These are phyloP conservation scores for Danio choprae DNA, from an alignment of 2,797 vertebrate species.

Conservation along the genomic window DNA sequence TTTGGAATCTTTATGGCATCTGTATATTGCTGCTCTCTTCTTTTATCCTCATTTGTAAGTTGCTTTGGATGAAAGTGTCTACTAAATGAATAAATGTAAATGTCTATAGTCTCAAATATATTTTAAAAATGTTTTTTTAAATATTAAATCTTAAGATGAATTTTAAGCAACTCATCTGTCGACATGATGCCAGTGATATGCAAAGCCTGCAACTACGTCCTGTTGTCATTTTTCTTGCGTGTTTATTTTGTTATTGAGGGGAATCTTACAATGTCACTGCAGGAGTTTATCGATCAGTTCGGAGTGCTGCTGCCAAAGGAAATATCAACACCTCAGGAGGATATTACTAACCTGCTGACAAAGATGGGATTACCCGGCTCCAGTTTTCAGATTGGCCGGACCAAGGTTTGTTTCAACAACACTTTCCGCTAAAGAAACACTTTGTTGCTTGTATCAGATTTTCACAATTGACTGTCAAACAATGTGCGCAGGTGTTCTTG, in stretches of 20 bases:
- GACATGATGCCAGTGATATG: no score
- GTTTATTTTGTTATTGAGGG: background rate
- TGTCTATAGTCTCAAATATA: no score
- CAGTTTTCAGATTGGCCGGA: constrained; percentile 91
- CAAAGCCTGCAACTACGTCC: no score
- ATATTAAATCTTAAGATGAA: no score
- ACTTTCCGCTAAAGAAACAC: background rate
- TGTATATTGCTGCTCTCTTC: no score
- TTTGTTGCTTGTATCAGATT: background rate
- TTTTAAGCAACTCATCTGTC: no score
- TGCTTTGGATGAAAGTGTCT: no score
- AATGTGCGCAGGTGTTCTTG: constrained; percentile 86
- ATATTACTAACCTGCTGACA: constrained; percentile 82
- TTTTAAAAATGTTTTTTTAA: no score
- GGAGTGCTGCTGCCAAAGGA: constrained; percentile 87
- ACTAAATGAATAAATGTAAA: no score
- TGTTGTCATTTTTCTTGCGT: background rate
- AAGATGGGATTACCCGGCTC: constrained; percentile 79
- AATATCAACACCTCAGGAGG: constrained; percentile 74
- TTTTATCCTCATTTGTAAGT: no score
- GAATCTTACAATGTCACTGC: background rate
- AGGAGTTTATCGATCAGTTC: constrained; percentile 92
- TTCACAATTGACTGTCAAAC: constrained; percentile 11
- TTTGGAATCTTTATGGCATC: no score
- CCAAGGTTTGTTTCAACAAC: constrained; percentile 78